Conservation (phyloP, 2,797 vertebrate species). For the Falco biarmicus region DNA sequence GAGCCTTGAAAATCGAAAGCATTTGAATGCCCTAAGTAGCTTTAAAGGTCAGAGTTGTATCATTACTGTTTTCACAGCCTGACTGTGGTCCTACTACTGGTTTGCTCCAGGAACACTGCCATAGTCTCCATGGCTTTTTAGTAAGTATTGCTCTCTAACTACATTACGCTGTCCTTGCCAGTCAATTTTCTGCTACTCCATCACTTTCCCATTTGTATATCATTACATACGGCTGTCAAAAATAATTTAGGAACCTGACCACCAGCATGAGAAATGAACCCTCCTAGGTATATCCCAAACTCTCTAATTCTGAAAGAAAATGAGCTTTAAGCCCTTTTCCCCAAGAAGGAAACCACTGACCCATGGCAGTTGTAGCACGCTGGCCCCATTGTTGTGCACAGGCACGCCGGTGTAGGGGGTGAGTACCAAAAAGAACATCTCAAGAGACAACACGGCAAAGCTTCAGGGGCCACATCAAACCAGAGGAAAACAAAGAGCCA, state of each 20-base stretch:
- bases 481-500: neutral
- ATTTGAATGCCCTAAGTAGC: neutral
- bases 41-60: neutral
- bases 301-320: conserved; percentile 18
- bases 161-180: conserved; percentile 34
- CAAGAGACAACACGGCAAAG: neutral
- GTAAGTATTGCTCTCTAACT: neutral
- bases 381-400: rapidly evolving
- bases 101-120: neutral
- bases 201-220: conserved; percentile 61
- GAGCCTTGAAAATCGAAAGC: neutral
- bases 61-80: neutral
- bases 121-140: neutral
- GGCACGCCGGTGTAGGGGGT: rapidly evolving
- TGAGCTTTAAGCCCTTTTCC: neutral
- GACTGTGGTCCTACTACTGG: neutral
- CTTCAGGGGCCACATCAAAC: neutral
- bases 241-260: conserved; percentile 70
- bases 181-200: conserved; percentile 59
- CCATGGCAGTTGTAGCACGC: neutral
- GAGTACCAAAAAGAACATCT: neutral
- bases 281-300: conserved; percentile 50
- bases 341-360: neutral
- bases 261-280: conserved; percentile 55
- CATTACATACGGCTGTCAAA: conserved; percentile 60